Evolutionary conservation across 2,113 vertebrate species (phyloP).

Genomic region (Caracal caracal): DNA sequence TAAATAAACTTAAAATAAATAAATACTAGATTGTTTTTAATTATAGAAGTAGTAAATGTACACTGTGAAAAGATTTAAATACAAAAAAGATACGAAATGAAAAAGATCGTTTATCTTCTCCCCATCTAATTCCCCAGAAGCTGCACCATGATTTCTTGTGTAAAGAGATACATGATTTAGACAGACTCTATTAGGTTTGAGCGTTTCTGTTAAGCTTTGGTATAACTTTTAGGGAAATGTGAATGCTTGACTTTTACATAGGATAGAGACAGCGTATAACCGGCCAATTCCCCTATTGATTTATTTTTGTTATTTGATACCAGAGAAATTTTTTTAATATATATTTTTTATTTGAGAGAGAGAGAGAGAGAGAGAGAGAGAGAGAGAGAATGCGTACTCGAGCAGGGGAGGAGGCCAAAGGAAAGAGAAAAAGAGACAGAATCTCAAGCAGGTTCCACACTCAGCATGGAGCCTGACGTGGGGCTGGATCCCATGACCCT

Average conservation of each 20-base stretch:
- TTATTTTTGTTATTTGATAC: slow-evolving; percentile 56
- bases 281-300: not conserved
- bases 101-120: slow-evolving; percentile 11
- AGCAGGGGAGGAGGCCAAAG: no score
- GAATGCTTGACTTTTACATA: slow-evolving; percentile 15
- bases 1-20: no score
- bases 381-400: no score
- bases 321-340: slow-evolving; percentile 9
- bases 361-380: no score
- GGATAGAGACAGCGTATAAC: slow-evolving; percentile 4
- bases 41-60: slow-evolving; percentile 8
- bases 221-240: not conserved
- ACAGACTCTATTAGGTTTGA: not conserved
- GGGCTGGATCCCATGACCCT: no score
- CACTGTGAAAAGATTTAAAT: not conserved
- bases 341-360: no score
- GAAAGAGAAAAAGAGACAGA: no score
- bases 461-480: no score
- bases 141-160: not conserved
- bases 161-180: slow-evolving; percentile 30
- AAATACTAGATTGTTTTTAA: not conserved
- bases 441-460: no score
- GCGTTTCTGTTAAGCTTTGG: not conserved
- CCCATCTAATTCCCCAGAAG: not conserved
- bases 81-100: not conserved